Evolutionary conservation across 2,888 invertebrate species (phyloP).

Genomic region (Automeris io): DNA sequence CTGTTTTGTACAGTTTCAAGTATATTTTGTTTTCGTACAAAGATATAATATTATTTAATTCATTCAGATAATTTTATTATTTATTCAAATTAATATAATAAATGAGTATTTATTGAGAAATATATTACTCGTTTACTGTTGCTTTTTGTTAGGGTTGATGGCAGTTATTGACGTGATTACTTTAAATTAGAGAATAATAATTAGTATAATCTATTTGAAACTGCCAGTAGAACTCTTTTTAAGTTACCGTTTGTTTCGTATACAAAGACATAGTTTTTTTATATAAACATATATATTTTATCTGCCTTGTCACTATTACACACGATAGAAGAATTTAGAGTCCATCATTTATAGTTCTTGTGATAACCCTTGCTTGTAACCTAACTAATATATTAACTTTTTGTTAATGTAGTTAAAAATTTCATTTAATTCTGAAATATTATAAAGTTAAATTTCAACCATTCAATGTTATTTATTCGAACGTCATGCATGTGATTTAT

Average conservation of each 20-base stretch:
- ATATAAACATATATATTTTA: slow-evolving; percentile 38
- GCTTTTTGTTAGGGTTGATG: slow-evolving; percentile 50
- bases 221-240: slow-evolving; percentile 60
- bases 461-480: slow-evolving; percentile 15
- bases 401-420: slow-evolving; percentile 35
- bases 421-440: slow-evolving; percentile 15
- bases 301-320: slow-evolving; percentile 32
- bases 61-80: slow-evolving; percentile 51
- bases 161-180: slow-evolving; percentile 50
- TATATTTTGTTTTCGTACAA: slow-evolving; percentile 62
- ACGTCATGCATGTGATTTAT: slow-evolving; percentile 45
- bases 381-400: slow-evolving; percentile 69
- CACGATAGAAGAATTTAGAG: slow-evolving; percentile 31
- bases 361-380: slow-evolving; percentile 77
- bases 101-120: slow-evolving; percentile 53
- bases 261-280: slow-evolving; percentile 60
- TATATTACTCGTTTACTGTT: slow-evolving; percentile 44
- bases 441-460: slow-evolving; percentile 6
- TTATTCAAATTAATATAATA: slow-evolving; percentile 54
- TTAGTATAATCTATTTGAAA: slow-evolving; percentile 44
- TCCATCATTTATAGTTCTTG: slow-evolving; percentile 49
- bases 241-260: slow-evolving; percentile 66
- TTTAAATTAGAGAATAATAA: slow-evolving; percentile 41
- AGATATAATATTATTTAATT: slow-evolving; percentile 56
- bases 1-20: slow-evolving; percentile 66